Percentiles rank a stretch among this genome's conserved stretches.
Evolutionary conservation across 2,113 vertebrate genomes (phyloP).

Genomic region (Turdus rufiventris): DNA sequence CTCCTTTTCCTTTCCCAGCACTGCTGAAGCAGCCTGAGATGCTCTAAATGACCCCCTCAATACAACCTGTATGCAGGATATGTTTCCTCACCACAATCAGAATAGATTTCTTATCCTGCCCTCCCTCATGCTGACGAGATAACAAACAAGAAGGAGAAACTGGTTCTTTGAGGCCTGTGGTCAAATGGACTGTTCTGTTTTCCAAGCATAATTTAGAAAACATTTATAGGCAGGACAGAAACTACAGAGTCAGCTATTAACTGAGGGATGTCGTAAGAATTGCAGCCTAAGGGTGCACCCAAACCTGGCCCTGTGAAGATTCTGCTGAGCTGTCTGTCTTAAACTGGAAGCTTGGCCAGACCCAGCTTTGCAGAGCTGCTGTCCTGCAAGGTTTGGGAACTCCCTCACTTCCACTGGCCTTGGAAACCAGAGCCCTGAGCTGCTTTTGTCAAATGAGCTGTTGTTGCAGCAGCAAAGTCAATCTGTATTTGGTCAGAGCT

Average conservation of each 20-base stretch:
- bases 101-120: neutral
- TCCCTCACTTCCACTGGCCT: neutral
- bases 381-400: neutral
- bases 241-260: neutral
- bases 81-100: neutral
- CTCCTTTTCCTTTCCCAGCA: neutral
- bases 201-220: neutral
- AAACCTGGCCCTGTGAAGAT: neutral
- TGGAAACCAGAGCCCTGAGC: neutral
- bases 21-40: neutral
- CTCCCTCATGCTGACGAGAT: neutral
- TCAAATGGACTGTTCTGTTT: neutral
- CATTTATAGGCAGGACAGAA: neutral
- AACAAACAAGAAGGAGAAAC: neutral
- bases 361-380: neutral
- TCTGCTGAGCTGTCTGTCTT: neutral
- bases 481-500: constrained; percentile 44
- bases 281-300: neutral
- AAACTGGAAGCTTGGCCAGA: neutral
- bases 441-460: neutral
- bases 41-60: neutral
- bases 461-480: neutral
- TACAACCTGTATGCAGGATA: neutral
- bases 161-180: neutral
- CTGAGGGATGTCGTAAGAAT: neutral